phyloP scores from a whole-genome alignment of 1,140 invertebrate genomes.

The Drosophila arizonae region DNA sequence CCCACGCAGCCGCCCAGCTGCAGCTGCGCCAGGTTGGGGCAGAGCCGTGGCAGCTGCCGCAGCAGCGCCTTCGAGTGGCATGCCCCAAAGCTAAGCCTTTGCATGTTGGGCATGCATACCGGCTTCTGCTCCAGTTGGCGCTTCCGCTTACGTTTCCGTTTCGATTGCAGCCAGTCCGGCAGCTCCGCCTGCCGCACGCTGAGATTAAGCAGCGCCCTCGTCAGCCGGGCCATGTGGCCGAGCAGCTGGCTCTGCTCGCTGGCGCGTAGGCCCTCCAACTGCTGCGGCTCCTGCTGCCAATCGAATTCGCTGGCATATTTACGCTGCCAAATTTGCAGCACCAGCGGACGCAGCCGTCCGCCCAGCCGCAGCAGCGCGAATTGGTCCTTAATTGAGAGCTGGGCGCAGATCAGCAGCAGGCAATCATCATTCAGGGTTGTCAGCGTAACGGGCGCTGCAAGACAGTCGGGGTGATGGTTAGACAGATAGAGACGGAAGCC shows the following conservation, averaged over 20 bases:
- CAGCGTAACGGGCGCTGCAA: slow-evolving; percentile 3
- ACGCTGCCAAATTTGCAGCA: slow-evolving; percentile 50
- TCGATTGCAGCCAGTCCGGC: slow-evolving; percentile 17
- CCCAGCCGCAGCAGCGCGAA: slow-evolving; percentile 49
- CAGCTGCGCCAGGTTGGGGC: slow-evolving; percentile 46
- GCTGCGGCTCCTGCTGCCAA: slow-evolving; percentile 47
- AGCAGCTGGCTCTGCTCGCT: slow-evolving; percentile 48
- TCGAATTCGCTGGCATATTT: slow-evolving; percentile 54
- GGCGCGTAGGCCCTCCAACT: slow-evolving; percentile 37
- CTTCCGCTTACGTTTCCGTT: slow-evolving; percentile 1
- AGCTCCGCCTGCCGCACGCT: slow-evolving; percentile 15
- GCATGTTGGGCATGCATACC: slow-evolving; percentile 18
- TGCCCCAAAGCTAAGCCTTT: slow-evolving; percentile 40
- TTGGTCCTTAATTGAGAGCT: slow-evolving; percentile 55
- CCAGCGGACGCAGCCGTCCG: slow-evolving; percentile 35
- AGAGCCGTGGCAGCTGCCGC: slow-evolving; percentile 28
- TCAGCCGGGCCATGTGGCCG: slow-evolving; percentile 33
- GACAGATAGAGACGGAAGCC: background rate
- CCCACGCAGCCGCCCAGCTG: slow-evolving; percentile 25
- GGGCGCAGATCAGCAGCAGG: slow-evolving; percentile 57
- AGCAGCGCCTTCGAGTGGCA: slow-evolving; percentile 26
- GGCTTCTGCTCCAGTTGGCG: slow-evolving; percentile 4
- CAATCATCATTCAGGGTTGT: slow-evolving; percentile 63
- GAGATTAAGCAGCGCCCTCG: slow-evolving; percentile 50
- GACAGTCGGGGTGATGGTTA: background rate